A percentile compares a stretch with the other conserved stretches of the same genome.
These are phyloP conservation scores for Vireo griseus DNA, from an alignment of 2,797 vertebrate genomes.

Conservation along the genomic window DNA sequence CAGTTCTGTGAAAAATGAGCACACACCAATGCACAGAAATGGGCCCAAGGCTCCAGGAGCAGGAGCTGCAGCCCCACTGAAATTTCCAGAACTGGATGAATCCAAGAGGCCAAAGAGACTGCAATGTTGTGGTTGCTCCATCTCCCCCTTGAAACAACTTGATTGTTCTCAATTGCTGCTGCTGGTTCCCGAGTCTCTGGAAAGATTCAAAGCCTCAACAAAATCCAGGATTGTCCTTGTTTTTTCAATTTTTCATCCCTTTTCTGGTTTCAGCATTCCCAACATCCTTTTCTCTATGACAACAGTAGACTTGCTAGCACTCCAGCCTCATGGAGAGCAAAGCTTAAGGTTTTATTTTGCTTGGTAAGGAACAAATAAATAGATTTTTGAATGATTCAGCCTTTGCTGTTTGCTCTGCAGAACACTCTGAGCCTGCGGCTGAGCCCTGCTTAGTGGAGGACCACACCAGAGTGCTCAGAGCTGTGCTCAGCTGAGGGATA, in stretches of 20 bases:
- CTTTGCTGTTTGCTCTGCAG: neutral
- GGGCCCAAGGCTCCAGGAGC: neutral
- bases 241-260: neutral
- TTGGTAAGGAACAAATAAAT: neutral
- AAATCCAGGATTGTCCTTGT: neutral
- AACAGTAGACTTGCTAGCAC: neutral
- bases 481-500: neutral
- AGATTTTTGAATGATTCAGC: neutral
- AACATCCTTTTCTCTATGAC: neutral
- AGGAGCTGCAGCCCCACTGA: neutral
- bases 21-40: fast-evolving
- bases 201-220: neutral
- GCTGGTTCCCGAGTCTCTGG: neutral
- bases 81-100: neutral
- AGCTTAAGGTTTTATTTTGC: neutral
- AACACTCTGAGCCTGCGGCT: neutral
- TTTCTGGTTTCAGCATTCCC: neutral
- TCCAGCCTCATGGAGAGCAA: neutral
- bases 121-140: fast-evolving
- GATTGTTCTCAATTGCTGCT: neutral
- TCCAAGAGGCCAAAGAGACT: neutral
- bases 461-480: neutral
- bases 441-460: neutral
- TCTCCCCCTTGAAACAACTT: neutral
- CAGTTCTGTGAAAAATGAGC: too few relatives aligned